Base-by-base conservation (phyloP, 2,797 vertebrate genomes). In the Sebastes minor region DNA sequence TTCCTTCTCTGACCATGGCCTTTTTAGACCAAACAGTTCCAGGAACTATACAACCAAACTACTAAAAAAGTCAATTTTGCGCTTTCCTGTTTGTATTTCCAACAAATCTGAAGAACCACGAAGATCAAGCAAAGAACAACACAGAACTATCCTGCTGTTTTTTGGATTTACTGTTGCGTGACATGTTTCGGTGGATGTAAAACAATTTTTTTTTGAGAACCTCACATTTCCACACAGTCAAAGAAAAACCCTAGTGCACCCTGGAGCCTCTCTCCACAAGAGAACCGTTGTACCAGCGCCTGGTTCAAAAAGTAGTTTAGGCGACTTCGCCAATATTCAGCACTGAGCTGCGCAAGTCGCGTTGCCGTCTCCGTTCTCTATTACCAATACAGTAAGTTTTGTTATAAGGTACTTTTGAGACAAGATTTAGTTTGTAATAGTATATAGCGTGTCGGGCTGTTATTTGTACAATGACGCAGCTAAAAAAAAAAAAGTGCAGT, bases 61-160 rank as follows among this genome's bases (percentile, higher is more conserved):
- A 53, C n/a, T 10, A 53, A 1, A 55, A 55, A 63, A 38, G 8
- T 16, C 30, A 0, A 14, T 27, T 59, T 28, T 74, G 35, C 5
- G 0, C 28, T 66, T 55, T 67, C 11, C 52, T 64, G 16, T 76
- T 81, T 76, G 53, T 0, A 11, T 60, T 74, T 42, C 32, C 38
- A 38, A 30, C 4, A 2, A 8, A 56, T 30, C 12, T 66, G 14
- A 46, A 53, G 23, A 59, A 61, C 38, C 4, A 11, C 13, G 5
- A 66, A 38, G 2, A 79, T 57, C 27, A 71, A 8, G 27, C 13
- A 56, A 46, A 18, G 42, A 80, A 71, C 32, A 61, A 77, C 63
- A 59, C 22, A 52, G 10, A 56, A 16, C 16, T 7, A 4, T 52
- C 13, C n/a, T 23, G 35, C 4, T 35, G 2, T 57, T 57, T 65